phyloP scores from a whole-genome alignment of 2,113 vertebrate species.

The Cisticola juncidis region DNA sequence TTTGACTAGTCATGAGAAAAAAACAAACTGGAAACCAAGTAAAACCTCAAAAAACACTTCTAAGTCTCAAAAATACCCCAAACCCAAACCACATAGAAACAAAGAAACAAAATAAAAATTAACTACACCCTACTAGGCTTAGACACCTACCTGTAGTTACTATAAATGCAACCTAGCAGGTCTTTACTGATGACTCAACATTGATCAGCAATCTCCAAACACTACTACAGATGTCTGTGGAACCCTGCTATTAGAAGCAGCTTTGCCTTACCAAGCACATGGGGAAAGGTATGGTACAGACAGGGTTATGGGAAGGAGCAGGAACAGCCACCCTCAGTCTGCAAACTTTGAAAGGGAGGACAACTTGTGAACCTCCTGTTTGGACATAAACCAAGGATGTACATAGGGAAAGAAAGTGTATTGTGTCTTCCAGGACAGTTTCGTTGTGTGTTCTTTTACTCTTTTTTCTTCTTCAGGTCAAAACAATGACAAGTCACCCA shows the following conservation, averaged over 20 bases:
- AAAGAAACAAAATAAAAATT: neutral
- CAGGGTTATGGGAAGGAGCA: neutral
- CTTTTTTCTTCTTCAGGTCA: neutral
- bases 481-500: neutral
- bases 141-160: neutral
- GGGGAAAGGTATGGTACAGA: neutral
- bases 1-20: neutral
- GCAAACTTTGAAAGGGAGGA: neutral
- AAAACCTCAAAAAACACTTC: neutral
- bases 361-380: neutral
- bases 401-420: neutral
- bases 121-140: neutral
- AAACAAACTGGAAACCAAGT: neutral
- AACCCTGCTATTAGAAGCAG: neutral
- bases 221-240: too few relatives aligned
- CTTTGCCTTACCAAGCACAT: neutral
- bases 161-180: neutral
- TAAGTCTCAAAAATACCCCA: neutral
- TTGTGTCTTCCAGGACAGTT: neutral
- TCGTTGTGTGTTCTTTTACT: neutral
- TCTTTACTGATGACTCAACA: neutral
- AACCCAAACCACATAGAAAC: neutral
- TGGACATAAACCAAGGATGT: neutral
- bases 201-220: neutral
- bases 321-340: neutral